Evolutionary conservation across 2,797 vertebrate species (phyloP), one percentile per base, ranked within the genome.

Genomic region (Melanotaenia boesemani): DNA sequence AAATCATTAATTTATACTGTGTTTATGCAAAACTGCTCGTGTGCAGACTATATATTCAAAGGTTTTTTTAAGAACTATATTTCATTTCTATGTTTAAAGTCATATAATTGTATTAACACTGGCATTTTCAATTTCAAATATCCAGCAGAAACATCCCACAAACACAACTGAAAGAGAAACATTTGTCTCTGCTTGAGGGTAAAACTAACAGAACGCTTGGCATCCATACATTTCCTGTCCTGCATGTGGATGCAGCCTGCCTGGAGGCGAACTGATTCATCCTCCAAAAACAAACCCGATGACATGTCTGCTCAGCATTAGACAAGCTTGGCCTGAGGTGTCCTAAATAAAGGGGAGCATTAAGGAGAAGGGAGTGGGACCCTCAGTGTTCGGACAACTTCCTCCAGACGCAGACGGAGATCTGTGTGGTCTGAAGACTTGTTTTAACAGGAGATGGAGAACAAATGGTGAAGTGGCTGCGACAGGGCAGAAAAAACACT

Each of bases 391-490:
- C 36, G 11, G 0, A 24, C 26, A 1, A 37, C 77, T 83, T 80
- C 77, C 83, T 73, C 58, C 20, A 0, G 44, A 67, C 54, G 32
- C 0, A 0, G 16, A 22, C 15, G 20, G 2, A 22, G 15, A 0
- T 32, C 67, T 79, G 79, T 79, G 81, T 72, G 79, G 61, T 67
- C 79, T 55, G 60, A 28, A 1, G 20, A 15, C 6, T 30, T 84
- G 55, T 65, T 67, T 78, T 57, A 67, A 80, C 34, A 16, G 55
- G 71, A 32, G 68, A 16, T 5, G 59, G 18, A 32, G 37, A 60
- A 66, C 76, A 86, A 77, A 77, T 74, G 76, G 79, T 30, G n/a
- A 15, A 30, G 67, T 15, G 72, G 28, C 34, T 0, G 83, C 57
- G 44, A 28, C 63, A n/a, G 32, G 46, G 48, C n/a, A 22, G 22